Conservation (phyloP, 2,797 vertebrate genomes). For the Zalophus californianus region DNA sequence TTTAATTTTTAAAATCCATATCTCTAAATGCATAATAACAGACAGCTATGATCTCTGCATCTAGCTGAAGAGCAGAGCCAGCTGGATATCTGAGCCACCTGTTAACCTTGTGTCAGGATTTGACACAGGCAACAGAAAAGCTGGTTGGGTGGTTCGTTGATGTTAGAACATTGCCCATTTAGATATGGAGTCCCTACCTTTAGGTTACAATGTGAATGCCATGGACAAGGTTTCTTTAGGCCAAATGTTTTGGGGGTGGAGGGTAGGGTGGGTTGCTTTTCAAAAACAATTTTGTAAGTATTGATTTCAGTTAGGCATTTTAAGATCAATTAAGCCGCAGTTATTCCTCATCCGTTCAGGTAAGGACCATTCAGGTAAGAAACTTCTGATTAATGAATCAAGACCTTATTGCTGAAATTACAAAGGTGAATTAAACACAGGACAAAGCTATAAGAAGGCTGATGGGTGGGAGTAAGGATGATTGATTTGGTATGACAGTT, state of each 20-base stretch:
- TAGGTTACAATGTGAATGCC: not conserved
- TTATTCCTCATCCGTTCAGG: slow-evolving; percentile 32
- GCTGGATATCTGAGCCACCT: not conserved
- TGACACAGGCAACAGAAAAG: not conserved
- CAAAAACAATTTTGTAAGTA: slow-evolving; percentile 1
- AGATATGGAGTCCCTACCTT: accelerated
- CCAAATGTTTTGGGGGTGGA: not conserved
- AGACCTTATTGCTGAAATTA: not conserved
- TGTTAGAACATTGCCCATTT: not conserved
- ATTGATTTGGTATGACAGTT: not conserved
- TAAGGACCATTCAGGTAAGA: not conserved
- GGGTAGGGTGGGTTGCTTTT: not conserved
- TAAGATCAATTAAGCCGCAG: not conserved
- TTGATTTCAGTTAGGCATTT: not conserved
- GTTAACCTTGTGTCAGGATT: not conserved
- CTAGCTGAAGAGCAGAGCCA: not conserved
- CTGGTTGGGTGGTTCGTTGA: not conserved
- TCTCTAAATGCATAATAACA: slow-evolving; percentile 1
- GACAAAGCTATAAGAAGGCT: not conserved
- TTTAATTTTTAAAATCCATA: not conserved
- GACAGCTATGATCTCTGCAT: not conserved
- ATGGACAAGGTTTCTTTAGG: not conserved
- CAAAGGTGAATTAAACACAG: not conserved
- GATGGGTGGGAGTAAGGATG: not conserved
- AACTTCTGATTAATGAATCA: not conserved